Evolutionary conservation across 2,888 invertebrate species (phyloP), one percentile per base, ranked within the genome.

Genomic region (Phalera bucephala): DNA sequence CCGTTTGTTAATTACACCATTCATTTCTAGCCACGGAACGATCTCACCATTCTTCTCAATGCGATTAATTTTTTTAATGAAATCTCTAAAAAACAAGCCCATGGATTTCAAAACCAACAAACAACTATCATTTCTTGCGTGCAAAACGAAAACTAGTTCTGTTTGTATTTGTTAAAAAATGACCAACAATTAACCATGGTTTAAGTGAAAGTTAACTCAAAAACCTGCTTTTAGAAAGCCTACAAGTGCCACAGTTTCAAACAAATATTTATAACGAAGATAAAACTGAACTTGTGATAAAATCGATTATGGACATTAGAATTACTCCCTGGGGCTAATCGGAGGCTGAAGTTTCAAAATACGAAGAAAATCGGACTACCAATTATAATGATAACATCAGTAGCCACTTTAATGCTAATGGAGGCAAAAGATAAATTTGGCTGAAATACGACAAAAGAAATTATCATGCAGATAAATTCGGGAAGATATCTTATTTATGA

Each of bases 321-420:
- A 62, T 66, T 51, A 46, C 49, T 40, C 61, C 54, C 45, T 41
- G 51, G 58, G 60, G 64, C 63, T 68, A 72, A 75, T 62, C 55
- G 49, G 54, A 46, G 52, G 48, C 64, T 66, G 72, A 76, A 77
- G 73, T 69, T 63, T 52, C 45, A 50, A 52, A 64, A 64, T 59
- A 59, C 63, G 56, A 62, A 51, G 59, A 60, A 73, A 75, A 72
- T 64, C 62, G 72, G 65, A 52, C 55, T 54, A 63, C 73, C 79
- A 80, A 82, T 80, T 79, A 69, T 64, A 49, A 48, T 55, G 73
- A 80, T 80, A 80, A 66, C 66, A 74, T 77, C 75, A 48, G 37
- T 60, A 51, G 52, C 31, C 52, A 58, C 59, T 66, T 59, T 63
- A 61, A 65, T 55, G 57, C 52, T 59, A 64, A 64, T 63, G 62